Percentiles rank a stretch among this genome's conserved stretches.
phyloP scores from a whole-genome alignment of 1,140 invertebrate genomes.

The Sycophila sp. region DNA sequence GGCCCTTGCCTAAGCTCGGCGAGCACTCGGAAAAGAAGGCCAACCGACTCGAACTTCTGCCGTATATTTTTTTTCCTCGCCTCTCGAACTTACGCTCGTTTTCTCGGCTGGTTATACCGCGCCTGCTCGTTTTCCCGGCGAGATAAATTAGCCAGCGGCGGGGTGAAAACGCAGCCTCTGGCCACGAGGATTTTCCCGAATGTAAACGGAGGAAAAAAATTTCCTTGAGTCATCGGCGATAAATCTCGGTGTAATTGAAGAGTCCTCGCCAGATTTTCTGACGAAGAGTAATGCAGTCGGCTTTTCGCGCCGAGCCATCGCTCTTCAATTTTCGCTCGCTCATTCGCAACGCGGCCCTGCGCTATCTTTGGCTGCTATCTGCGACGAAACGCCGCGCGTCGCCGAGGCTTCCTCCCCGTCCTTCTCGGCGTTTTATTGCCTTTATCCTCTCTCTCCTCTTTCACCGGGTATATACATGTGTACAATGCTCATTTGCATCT shows the following conservation, averaged over 20 bases:
- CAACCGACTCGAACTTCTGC: neutral
- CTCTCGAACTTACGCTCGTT: neutral
- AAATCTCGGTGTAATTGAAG: neutral
- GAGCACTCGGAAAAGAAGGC: neutral
- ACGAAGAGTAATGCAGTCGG: conserved; percentile 6
- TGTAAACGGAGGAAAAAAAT: neutral
- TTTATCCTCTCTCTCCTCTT: neutral
- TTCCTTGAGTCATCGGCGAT: no score
- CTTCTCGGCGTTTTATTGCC: neutral
- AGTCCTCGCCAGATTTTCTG: neutral
- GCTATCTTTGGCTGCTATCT: neutral
- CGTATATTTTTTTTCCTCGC: neutral
- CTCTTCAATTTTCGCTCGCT: neutral
- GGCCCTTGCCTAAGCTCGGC: no score
- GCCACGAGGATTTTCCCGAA: neutral
- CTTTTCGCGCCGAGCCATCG: neutral
- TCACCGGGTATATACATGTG: no score
- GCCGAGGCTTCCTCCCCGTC: neutral
- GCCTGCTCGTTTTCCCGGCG: neutral
- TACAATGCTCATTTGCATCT: no score
- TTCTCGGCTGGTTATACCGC: neutral
- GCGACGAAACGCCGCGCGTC: neutral
- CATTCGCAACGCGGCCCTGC: no score
- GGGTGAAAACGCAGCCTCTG: neutral
- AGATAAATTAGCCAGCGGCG: neutral